Base-by-base conservation (phyloP, 1,140 invertebrate genomes). In the Glossosoma conforme region DNA sequence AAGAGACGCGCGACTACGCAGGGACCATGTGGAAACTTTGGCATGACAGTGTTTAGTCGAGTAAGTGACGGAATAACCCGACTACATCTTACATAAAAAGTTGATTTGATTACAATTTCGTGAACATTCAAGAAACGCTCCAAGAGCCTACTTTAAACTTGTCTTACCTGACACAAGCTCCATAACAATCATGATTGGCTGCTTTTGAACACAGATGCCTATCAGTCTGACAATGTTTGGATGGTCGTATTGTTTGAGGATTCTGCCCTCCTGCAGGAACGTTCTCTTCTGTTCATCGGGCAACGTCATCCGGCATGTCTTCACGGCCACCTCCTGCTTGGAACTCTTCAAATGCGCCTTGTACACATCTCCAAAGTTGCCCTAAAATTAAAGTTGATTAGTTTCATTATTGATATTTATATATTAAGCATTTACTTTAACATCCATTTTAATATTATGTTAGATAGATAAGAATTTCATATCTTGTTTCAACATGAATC, bases 131-230 rank as follows among this genome's bases (percentile, higher is more conserved):
- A 37, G 35, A 8, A n/a, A 30, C n/a, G 28, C n/a, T n/a, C n/a
- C n/a, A n/a, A n/a, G n/a, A n/a, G n/a, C n/a, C n/a, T n/a, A n/a
- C 41, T 11, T 25, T 20, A 43, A 3, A 1, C 17, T 15, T 28
- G 22, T 44, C 60, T 65, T 69, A 91, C 91, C 91, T 58, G 87
- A 82, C n/a, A 97, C 92, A 44, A 95, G 77, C 74, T 98, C 95
- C 93, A 98, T 97, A 15, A 98, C 91, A 63, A 98, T 97, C 94
- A 98, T 97, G 40, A 98, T 95, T 0, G 96, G 96, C 62, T 97
- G 93, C 63, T 97, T 94, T 66, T 97, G 93, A 37, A 97, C 93
- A 62, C 93, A 96, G 60, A 98, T 97, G 15, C 95, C 95, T 59
- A 97, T 96, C n/a, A 98, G 81, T 62, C 91, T 86, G 5, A 96